Evolutionary conservation across 2,888 invertebrate species (phyloP).

Genomic region (Uloborus plumipes): DNA sequence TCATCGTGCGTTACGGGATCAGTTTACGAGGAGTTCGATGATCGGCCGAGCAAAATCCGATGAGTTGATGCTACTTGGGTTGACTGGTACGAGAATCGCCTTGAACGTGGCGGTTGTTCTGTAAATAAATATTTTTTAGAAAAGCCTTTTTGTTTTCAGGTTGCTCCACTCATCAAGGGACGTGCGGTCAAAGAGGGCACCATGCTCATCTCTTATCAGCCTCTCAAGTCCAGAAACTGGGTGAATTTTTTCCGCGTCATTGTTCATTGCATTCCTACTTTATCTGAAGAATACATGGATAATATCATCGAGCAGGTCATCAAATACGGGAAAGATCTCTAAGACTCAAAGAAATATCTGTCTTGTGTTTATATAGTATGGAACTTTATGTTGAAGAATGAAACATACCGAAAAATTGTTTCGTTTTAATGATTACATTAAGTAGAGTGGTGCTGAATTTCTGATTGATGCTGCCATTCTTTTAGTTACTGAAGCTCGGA

Average conservation of each 20-base stretch:
- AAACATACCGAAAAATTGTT: conserved; percentile 13
- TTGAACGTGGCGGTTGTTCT: too few species aligned
- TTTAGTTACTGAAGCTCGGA: not conserved
- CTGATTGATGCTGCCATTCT: not conserved
- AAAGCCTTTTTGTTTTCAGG: conserved; percentile 71
- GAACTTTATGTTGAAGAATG: conserved; percentile 1
- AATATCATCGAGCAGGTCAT: conserved; percentile 79
- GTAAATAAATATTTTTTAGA: too few species aligned
- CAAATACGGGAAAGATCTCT: conserved; percentile 73
- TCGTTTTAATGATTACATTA: conserved; percentile 16
- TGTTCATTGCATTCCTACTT: conserved; percentile 80
- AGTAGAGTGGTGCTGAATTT: conserved; percentile 40
- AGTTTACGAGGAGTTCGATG: too few species aligned
- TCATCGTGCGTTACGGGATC: too few species aligned
- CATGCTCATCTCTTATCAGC: conserved; percentile 84
- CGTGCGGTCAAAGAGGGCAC: conserved; percentile 77
- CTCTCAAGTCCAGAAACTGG: conserved; percentile 76
- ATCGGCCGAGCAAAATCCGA: too few species aligned
- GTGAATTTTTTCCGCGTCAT: conserved; percentile 85
- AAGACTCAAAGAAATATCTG: conserved; percentile 5
- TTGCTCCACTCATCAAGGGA: conserved; percentile 82
- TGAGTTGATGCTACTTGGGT: too few species aligned
- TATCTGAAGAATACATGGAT: conserved; percentile 76
- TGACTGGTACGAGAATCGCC: too few species aligned
- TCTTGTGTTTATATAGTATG: conserved; percentile 27